Conservation (phyloP, 2,888 invertebrate species). For the Malacosoma neustria region DNA sequence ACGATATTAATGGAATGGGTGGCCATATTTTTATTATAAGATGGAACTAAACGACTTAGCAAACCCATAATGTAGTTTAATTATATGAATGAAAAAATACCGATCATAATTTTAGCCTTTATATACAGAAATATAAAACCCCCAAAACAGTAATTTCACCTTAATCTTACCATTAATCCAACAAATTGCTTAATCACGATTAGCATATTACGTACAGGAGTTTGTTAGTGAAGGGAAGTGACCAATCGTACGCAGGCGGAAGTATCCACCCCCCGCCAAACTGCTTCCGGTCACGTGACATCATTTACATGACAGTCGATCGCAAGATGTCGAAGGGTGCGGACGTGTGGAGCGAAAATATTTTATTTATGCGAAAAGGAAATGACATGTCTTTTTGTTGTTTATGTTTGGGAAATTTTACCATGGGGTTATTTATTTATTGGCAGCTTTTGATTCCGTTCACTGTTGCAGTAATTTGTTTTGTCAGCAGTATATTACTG, state of each 20-base stretch:
- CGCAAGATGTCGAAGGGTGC: conserved; percentile 35
- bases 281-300: conserved; percentile 73
- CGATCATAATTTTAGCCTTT: not conserved
- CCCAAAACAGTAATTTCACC: conserved; percentile 3
- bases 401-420: conserved; percentile 14
- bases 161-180: conserved; percentile 50
- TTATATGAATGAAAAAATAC: too few species aligned
- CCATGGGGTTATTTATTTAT: too few species aligned
- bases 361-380: conserved; percentile 46
- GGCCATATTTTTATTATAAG: too few species aligned
- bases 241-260: conserved; percentile 69
- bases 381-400: conserved; percentile 31
- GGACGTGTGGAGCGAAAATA: conserved; percentile 35
- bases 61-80: too few species aligned
- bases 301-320: conserved; percentile 68
- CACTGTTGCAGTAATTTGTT: too few species aligned
- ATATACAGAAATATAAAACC: conserved; percentile 5
- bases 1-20: too few species aligned
- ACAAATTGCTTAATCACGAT: conserved; percentile 69
- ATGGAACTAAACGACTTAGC: too few species aligned
- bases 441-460: too few species aligned
- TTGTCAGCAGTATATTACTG: too few species aligned
- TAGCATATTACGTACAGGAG: conserved; percentile 65
- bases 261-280: conserved; percentile 56
- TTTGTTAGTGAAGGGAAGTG: conserved; percentile 68